Conservation (phyloP, 2,888 invertebrate species). For the Xanthia togata region DNA sequence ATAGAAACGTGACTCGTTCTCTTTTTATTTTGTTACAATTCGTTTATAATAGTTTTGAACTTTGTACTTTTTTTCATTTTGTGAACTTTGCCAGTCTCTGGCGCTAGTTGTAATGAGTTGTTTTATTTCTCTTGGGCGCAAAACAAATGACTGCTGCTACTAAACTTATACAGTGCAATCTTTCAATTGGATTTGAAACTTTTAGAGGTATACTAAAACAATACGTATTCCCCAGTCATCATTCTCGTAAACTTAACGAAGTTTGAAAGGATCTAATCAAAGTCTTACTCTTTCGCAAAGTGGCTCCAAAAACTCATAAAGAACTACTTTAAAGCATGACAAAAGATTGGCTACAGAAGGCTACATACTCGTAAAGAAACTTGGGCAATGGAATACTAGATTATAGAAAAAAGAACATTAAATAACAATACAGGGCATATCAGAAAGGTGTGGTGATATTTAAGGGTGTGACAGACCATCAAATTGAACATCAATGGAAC, state of each 20-base stretch:
- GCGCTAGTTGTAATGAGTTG: slow-evolving; percentile 51
- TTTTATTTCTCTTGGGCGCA: slow-evolving; percentile 50
- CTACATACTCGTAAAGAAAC: background rate
- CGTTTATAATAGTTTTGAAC: slow-evolving; percentile 37
- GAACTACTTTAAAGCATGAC: slow-evolving; percentile 3
- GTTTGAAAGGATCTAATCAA: slow-evolving; percentile 15
- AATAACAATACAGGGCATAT: slow-evolving; percentile 12
- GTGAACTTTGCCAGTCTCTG: slow-evolving; percentile 33
- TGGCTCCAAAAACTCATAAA: slow-evolving; percentile 1
- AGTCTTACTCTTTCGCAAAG: background rate
- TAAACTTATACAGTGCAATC: slow-evolving; percentile 40
- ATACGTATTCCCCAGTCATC: slow-evolving; percentile 11
- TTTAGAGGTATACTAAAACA: slow-evolving; percentile 17
- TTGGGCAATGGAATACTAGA: background rate
- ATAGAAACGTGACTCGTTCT: slow-evolving; percentile 36
- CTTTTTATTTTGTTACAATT: slow-evolving; percentile 34
- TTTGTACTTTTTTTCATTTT: slow-evolving; percentile 41
- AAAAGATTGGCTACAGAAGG: slow-evolving; percentile 6
- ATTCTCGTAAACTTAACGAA: background rate
- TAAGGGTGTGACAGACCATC: too few species aligned
- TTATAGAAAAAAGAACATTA: slow-evolving; percentile 25
- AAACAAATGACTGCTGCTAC: slow-evolving; percentile 48
- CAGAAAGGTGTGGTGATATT: too few species aligned
- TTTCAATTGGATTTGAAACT: slow-evolving; percentile 43
- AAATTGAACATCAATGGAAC: too few species aligned